Evolutionary conservation across 35 echinoderm and acorn worm genomes (phyloP).

Genomic region (Stichopus chloronotus): DNA sequence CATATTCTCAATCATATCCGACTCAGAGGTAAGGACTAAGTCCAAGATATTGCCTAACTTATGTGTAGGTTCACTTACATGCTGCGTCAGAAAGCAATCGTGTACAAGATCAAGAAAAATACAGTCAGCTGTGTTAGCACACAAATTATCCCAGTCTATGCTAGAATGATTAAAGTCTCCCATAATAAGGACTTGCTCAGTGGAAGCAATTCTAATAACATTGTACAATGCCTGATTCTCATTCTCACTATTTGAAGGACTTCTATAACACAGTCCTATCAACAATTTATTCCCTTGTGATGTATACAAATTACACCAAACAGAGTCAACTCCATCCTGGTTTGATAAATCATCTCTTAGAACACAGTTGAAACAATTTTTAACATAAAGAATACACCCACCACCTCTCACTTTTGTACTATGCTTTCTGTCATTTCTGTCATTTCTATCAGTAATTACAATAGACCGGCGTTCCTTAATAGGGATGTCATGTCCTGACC

Average conservation of each 20-base stretch:
- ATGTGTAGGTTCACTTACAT: no score
- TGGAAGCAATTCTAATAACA: not conserved
- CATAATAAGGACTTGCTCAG: not conserved
- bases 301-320: slow-evolving; percentile 27
- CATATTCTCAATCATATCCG: no score
- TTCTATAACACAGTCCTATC: not conserved
- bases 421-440: no score
- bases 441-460: no score
- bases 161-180: no score
- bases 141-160: slow-evolving; percentile 11
- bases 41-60: no score
- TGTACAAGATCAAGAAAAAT: not conserved
- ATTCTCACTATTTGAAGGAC: not conserved
- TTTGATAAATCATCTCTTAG: slow-evolving; percentile 25
- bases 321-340: not conserved
- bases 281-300: not conserved
- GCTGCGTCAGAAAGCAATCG: not conserved
- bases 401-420: not conserved
- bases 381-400: not conserved
- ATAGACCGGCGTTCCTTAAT: not conserved
- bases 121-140: slow-evolving; percentile 12
- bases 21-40: no score
- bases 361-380: slow-evolving; percentile 23
- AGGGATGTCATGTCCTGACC: no score
- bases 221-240: not conserved